phyloP scores from a whole-genome alignment of 2,888 invertebrate species.

The Coenonympha arcania region DNA sequence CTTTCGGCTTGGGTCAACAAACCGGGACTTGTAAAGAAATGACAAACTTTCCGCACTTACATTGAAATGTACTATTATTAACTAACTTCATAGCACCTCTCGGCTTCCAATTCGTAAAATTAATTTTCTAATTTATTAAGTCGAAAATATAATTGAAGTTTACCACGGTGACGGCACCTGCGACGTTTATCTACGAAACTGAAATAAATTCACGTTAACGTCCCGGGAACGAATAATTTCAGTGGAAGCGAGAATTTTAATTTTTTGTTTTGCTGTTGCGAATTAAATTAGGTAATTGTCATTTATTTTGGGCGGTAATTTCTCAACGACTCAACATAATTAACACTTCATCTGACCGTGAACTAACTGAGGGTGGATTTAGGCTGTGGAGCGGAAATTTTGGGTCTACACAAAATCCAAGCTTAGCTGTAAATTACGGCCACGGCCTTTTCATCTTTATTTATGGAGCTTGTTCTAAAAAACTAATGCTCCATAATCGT shows the following conservation, averaged over 20 bases:
- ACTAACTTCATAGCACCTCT: background rate
- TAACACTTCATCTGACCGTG: background rate
- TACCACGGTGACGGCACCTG: conserved; percentile 3
- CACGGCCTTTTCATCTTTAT: background rate
- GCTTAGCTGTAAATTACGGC: background rate
- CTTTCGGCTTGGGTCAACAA: no score
- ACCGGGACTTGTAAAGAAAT: no score
- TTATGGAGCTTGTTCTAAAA: background rate
- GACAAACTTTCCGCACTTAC: no score
- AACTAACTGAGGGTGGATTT: background rate
- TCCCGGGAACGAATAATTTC: conserved; percentile 8
- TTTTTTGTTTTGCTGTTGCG: background rate
- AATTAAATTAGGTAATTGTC: background rate
- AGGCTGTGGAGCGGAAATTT: background rate
- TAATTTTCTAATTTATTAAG: background rate
- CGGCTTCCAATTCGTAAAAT: background rate
- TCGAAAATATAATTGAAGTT: background rate
- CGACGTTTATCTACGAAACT: conserved; percentile 17
- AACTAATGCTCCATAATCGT: background rate
- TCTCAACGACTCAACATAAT: background rate
- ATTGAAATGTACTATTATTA: no score
- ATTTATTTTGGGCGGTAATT: background rate
- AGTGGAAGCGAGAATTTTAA: conserved; percentile 6
- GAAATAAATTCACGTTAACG: conserved; percentile 19
- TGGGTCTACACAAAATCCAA: background rate